Conservation (phyloP, 2,888 invertebrate species). For the Heliconius aoede region DNA sequence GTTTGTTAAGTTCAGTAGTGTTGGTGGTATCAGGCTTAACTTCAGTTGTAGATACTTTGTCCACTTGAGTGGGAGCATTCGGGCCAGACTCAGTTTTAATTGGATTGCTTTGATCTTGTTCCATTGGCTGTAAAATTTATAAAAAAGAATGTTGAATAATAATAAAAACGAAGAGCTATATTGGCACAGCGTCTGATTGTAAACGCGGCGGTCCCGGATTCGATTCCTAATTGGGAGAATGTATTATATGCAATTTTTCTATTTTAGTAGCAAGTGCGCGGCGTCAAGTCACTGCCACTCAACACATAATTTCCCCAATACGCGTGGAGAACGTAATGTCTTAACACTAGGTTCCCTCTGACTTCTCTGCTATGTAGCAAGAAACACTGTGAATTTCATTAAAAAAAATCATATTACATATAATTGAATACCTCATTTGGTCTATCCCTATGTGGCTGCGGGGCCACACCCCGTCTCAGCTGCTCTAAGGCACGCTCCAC, state of each 20-base stretch:
- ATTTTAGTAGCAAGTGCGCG: no score
- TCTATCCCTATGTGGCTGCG: constrained; percentile 53
- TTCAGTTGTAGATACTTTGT: constrained; percentile 76
- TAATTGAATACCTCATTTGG: constrained; percentile 65
- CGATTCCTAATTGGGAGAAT: no score
- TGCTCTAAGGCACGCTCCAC: constrained; percentile 93
- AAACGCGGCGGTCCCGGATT: no score
- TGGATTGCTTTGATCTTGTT: constrained; percentile 60
- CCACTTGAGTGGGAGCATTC: constrained; percentile 76
- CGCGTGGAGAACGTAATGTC: neutral
- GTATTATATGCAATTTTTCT: neutral
- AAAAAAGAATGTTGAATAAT: no score
- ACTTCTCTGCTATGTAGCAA: neutral
- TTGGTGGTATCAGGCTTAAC: constrained; percentile 62
- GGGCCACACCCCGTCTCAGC: constrained; percentile 82
- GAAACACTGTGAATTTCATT: neutral
- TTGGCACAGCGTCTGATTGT: no score
- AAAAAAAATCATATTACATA: neutral
- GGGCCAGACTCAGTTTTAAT: constrained; percentile 69
- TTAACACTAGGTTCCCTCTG: no score
- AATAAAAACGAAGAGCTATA: no score
- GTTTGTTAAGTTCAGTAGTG: constrained; percentile 68
- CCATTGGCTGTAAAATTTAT: constrained; percentile 64
- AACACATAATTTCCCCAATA: neutral
- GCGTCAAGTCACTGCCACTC: neutral